phyloP scores from a whole-genome alignment of 2,113 vertebrate genomes.

The Leptobrachium leishanense region DNA sequence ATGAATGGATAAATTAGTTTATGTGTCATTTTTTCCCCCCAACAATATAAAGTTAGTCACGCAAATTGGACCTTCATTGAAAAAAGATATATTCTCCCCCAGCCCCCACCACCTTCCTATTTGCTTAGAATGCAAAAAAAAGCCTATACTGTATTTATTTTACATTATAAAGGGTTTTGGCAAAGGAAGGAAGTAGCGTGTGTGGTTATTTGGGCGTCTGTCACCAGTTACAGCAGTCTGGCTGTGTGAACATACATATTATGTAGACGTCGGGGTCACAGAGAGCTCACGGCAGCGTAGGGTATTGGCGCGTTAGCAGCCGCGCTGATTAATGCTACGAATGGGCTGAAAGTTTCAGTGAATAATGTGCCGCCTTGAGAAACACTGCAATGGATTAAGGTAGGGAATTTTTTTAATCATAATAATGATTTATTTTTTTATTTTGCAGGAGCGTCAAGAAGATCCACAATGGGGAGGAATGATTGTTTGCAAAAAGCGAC shows the following conservation, averaged over 20 bases:
- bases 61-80: too few relatives aligned
- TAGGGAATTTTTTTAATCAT: not conserved
- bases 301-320: conserved; percentile 6
- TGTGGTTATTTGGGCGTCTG: conserved; percentile 48
- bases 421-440: not conserved
- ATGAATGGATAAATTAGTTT: too few relatives aligned
- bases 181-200: conserved; percentile 46
- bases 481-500: too few relatives aligned
- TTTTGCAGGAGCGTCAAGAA: not conserved
- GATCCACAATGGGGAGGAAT: not conserved
- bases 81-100: too few relatives aligned
- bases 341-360: conserved; percentile 23
- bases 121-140: conserved; percentile 40
- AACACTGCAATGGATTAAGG: not conserved
- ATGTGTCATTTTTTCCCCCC: too few relatives aligned
- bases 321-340: conserved; percentile 16
- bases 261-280: conserved; percentile 37
- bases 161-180: conserved; percentile 47
- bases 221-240: conserved; percentile 46
- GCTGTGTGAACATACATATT: conserved; percentile 24
- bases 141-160: conserved; percentile 38
- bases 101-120: conserved; percentile 20
- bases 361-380: not conserved
- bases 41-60: too few relatives aligned
- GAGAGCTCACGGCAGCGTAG: conserved; percentile 37